Percentiles rank a stretch among this genome's conserved stretches.
These are phyloP conservation scores for Siderastrea radians DNA, from an alignment of 92 coral and sea anemone genomes.

Conservation along the genomic window DNA sequence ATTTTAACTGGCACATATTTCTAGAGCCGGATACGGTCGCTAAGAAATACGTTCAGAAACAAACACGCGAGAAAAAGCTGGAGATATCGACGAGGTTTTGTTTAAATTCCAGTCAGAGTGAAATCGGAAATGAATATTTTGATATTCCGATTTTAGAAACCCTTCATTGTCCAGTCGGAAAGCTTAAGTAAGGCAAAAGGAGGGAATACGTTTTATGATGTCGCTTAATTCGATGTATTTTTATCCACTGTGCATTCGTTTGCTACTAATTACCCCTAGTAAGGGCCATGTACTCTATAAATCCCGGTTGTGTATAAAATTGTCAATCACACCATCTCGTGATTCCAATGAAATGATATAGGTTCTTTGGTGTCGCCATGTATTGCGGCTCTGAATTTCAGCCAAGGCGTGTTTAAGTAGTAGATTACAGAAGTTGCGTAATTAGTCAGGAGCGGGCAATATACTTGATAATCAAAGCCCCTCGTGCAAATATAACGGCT, in stretches of 20 bases:
- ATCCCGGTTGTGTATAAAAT: conserved; percentile 8
- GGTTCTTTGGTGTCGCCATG: neutral
- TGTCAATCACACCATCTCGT: conserved; percentile 24
- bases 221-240: neutral
- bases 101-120: neutral
- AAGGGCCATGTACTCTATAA: conserved; percentile 1
- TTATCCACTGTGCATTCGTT: neutral
- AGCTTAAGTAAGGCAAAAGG: neutral
- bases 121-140: neutral
- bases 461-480: conserved; percentile 11
- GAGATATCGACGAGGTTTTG: neutral
- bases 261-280: neutral
- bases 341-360: conserved; percentile 11
- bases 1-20: neutral
- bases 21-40: conserved; percentile 2
- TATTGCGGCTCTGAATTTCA: conserved; percentile 33
- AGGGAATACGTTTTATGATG: neutral
- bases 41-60: conserved; percentile 18
- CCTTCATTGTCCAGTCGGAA: conserved; percentile 6
- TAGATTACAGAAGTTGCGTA: conserved; percentile 24
- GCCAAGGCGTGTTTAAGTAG: conserved; percentile 16
- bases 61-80: conserved; percentile 3
- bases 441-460: conserved; percentile 12
- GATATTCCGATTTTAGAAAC: neutral
- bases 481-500: conserved; percentile 11